Evolutionary conservation across 2,797 vertebrate genomes (phyloP).

Genomic region (Micropoecilia bifurca): DNA sequence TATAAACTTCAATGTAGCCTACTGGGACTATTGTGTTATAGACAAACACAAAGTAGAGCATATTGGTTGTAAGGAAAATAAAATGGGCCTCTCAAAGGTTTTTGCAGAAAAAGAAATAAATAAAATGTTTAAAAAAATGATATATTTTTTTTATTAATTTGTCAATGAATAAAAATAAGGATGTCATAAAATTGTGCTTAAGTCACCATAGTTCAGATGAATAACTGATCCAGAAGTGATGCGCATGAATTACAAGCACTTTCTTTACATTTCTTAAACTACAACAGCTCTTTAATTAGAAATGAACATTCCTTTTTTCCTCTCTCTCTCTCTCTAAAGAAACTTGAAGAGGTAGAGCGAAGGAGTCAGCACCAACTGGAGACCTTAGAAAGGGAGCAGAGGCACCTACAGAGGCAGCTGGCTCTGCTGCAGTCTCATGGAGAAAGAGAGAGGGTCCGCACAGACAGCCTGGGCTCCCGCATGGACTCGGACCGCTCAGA

Average conservation of each 20-base stretch:
- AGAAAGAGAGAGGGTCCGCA: slow-evolving; percentile 90
- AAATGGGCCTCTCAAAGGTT: too few relatives aligned
- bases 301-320: not conserved
- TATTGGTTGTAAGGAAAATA: not conserved
- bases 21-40: not conserved
- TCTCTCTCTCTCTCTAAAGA: slow-evolving; percentile 75
- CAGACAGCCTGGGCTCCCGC: slow-evolving; percentile 91
- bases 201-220: not conserved
- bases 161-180: too few relatives aligned
- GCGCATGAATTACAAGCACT: not conserved
- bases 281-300: not conserved
- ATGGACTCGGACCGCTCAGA: slow-evolving; percentile 93
- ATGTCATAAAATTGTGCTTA: not conserved
- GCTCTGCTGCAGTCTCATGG: slow-evolving; percentile 89
- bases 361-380: slow-evolving; percentile 96
- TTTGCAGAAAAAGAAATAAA: too few relatives aligned
- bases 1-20: not conserved
- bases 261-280: not conserved
- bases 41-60: not conserved
- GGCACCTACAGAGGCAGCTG: slow-evolving; percentile 95
- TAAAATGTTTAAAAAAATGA: too few relatives aligned
- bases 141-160: too few relatives aligned
- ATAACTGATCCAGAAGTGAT: not conserved
- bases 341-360: slow-evolving; percentile 96
- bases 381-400: slow-evolving; percentile 93